phyloP scores from a whole-genome alignment of 2,797 vertebrate species.

The Sebastiscus albofasciatus region DNA sequence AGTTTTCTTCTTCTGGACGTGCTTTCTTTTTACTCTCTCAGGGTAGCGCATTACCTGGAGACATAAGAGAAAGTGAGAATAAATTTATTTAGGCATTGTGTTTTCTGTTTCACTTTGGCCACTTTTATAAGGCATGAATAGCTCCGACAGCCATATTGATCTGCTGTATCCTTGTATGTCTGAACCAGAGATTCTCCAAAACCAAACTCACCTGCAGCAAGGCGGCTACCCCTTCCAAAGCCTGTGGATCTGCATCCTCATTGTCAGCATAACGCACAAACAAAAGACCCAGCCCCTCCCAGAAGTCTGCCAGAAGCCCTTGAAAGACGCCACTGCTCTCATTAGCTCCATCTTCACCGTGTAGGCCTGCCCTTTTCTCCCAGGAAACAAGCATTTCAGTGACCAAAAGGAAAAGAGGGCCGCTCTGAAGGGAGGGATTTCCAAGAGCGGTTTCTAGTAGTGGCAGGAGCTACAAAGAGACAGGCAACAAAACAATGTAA shows the following conservation, averaged over 20 bases:
- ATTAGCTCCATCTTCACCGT: slow-evolving; percentile 39
- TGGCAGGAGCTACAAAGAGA: slow-evolving; percentile 87
- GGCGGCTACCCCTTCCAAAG: slow-evolving; percentile 86
- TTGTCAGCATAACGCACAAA: slow-evolving; percentile 83
- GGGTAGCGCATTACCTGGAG: slow-evolving; percentile 89
- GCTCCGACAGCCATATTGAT: slow-evolving; percentile 14
- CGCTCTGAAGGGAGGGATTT: slow-evolving; percentile 86
- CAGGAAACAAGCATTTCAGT: slow-evolving; percentile 90
- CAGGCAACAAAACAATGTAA: slow-evolving; percentile 14
- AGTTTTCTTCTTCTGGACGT: slow-evolving; percentile 81
- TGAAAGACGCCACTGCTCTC: slow-evolving; percentile 73
- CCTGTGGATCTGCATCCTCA: slow-evolving; percentile 81
- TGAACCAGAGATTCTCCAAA: background rate
- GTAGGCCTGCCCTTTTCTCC: slow-evolving; percentile 87
- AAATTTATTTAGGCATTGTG: slow-evolving; percentile 12
- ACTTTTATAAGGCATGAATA: slow-evolving; percentile 12
- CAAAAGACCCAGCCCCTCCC: slow-evolving; percentile 86
- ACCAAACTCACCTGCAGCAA: slow-evolving; percentile 83
- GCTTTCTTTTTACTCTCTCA: slow-evolving; percentile 57
- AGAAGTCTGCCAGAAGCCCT: slow-evolving; percentile 88
- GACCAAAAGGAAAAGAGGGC: slow-evolving; percentile 88
- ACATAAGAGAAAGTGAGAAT: slow-evolving; percentile 44
- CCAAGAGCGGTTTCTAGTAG: slow-evolving; percentile 85
- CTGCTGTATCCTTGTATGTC: slow-evolving; percentile 1
- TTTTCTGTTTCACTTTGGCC: slow-evolving; percentile 17